A percentile compares a stretch with the other conserved stretches of the same genome.
Evolutionary conservation across 37 sponge, comb jelly and placozoan genomes (phyloP).

Genomic region (Ephydatia muelleri): DNA sequence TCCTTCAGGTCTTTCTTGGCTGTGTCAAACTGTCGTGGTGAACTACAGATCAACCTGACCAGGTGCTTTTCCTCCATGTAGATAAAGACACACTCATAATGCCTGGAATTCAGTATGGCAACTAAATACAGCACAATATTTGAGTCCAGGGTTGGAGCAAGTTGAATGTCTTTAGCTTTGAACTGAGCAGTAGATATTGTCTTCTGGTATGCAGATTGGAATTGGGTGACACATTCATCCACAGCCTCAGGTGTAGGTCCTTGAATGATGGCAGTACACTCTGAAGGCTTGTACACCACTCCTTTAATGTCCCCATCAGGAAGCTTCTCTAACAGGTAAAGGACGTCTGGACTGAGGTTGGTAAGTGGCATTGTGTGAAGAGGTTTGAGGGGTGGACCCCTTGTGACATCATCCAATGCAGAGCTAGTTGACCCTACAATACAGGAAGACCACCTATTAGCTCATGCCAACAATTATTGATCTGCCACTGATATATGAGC

Average conservation of each 20-base stretch:
- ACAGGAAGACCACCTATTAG: too few species aligned
- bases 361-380: background rate
- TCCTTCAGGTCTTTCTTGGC: conserved; percentile 37
- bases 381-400: background rate
- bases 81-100: conserved; percentile 28
- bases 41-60: conserved; percentile 28
- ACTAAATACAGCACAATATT: background rate
- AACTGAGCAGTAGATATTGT: background rate
- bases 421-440: background rate
- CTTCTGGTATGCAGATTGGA: conserved; percentile 17
- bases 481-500: too few species aligned
- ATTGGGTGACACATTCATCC: conserved; percentile 4
- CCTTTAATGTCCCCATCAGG: conserved; percentile 27
- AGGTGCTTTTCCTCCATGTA: background rate
- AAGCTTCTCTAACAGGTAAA: conserved; percentile 18
- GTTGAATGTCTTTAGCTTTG: background rate
- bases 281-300: background rate
- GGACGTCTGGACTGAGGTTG: conserved; percentile 16
- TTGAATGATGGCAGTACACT: background rate
- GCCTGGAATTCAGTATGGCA: background rate
- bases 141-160: background rate
- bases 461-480: too few species aligned
- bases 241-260: background rate
- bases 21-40: conserved; percentile 53
- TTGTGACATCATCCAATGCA: background rate